Evolutionary conservation across 2,888 invertebrate species (phyloP).

Genomic region (Ectemnius lituratus): DNA sequence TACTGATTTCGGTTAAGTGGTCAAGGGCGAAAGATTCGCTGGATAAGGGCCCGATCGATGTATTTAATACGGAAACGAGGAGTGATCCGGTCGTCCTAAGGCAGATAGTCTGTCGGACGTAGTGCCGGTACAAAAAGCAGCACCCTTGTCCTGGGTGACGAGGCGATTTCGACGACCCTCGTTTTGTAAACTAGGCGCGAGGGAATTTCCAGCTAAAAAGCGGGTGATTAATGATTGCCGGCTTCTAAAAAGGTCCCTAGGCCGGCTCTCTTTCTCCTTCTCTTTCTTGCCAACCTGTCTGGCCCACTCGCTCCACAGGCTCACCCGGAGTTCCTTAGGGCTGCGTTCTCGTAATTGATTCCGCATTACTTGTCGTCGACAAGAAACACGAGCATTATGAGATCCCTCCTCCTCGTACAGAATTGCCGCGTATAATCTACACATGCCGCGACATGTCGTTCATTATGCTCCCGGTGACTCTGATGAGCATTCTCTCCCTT

Average conservation of each 20-base stretch:
- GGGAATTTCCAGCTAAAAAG: slow-evolving; percentile 76
- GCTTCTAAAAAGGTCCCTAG: slow-evolving; percentile 60
- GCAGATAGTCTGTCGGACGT: slow-evolving; percentile 39
- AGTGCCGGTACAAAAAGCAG: slow-evolving; percentile 59
- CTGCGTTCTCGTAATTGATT: slow-evolving; percentile 70
- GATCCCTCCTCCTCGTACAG: slow-evolving; percentile 55
- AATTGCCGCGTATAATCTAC: slow-evolving; percentile 39
- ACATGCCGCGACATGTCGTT: slow-evolving; percentile 30
- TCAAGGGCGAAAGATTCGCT: background rate
- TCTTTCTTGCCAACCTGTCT: slow-evolving; percentile 26
- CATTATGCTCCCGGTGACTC: slow-evolving; percentile 11
- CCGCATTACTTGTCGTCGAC: slow-evolving; percentile 67
- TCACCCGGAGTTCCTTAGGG: slow-evolving; percentile 60
- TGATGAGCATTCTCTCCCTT: no score
- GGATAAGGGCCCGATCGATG: slow-evolving; percentile 19
- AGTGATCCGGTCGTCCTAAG: slow-evolving; percentile 36
- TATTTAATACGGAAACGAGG: slow-evolving; percentile 30
- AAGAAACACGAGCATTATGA: slow-evolving; percentile 53
- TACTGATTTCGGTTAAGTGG: no score
- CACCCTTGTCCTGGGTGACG: slow-evolving; percentile 72
- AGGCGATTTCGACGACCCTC: slow-evolving; percentile 73
- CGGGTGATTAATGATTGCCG: slow-evolving; percentile 75
- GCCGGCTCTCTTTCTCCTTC: slow-evolving; percentile 31
- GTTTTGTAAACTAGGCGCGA: slow-evolving; percentile 75
- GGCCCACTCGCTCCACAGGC: background rate